Percentiles rank a stretch among this genome's conserved stretches.
Evolutionary conservation across 2,888 invertebrate genomes (phyloP).

Genomic region (Agonopterix arenella): DNA sequence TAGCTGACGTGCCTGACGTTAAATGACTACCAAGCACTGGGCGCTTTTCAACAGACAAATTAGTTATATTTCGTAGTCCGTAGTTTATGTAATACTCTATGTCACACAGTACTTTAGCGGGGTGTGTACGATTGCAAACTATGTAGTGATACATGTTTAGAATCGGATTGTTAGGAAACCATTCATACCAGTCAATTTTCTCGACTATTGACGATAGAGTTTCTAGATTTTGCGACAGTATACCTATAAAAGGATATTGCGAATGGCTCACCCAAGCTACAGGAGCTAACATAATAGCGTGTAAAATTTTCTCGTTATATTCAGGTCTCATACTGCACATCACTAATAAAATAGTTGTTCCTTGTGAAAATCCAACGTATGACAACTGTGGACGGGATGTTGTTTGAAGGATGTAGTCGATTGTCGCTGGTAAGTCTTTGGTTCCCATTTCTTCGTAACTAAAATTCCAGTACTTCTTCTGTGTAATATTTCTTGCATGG

Average conservation of each 20-base stretch:
- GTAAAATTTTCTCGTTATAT: slow-evolving; percentile 52
- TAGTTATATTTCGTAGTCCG: slow-evolving; percentile 41
- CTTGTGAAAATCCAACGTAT: slow-evolving; percentile 65
- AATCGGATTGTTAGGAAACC: slow-evolving; percentile 37
- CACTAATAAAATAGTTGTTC: slow-evolving; percentile 54
- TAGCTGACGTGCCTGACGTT: slow-evolving; percentile 50
- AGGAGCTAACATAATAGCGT: slow-evolving; percentile 55
- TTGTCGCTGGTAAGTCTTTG: slow-evolving; percentile 51
- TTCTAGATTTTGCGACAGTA: slow-evolving; percentile 33
- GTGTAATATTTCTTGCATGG: slow-evolving; percentile 32
- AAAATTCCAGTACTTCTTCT: slow-evolving; percentile 53
- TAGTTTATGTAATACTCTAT: slow-evolving; percentile 44
- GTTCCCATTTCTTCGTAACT: slow-evolving; percentile 62
- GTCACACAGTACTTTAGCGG: slow-evolving; percentile 40
- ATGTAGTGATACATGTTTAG: slow-evolving; percentile 37
- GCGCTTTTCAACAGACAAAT: slow-evolving; percentile 39
- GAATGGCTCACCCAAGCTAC: slow-evolving; percentile 46
- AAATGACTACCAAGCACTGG: slow-evolving; percentile 52
- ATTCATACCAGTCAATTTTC: slow-evolving; percentile 38
- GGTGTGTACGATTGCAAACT: slow-evolving; percentile 34
- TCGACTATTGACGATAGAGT: slow-evolving; percentile 28
- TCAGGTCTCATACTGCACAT: slow-evolving; percentile 52
- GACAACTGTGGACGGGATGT: slow-evolving; percentile 37
- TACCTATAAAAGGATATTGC: slow-evolving; percentile 40
- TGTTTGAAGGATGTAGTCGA: slow-evolving; percentile 45